phyloP scores from a whole-genome alignment of 2,113 vertebrate genomes.

The Pionites leucogaster region DNA sequence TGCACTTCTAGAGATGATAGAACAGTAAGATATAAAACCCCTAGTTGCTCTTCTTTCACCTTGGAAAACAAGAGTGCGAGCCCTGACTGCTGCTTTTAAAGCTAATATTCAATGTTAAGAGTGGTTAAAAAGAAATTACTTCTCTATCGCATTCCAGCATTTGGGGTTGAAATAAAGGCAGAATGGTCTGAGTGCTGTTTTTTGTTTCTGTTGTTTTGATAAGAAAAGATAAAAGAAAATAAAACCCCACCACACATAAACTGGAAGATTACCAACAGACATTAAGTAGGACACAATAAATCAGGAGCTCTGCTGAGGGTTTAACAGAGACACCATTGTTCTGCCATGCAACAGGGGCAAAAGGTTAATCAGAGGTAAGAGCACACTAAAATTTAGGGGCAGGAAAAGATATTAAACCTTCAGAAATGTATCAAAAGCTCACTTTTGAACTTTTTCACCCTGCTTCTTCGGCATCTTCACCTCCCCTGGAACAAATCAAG shows the following conservation, averaged over 20 bases:
- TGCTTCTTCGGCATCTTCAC: background rate
- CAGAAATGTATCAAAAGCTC: conserved; percentile 18
- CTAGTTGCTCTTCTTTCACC: background rate
- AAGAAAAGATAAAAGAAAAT: background rate
- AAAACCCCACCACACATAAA: background rate
- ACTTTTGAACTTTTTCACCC: background rate
- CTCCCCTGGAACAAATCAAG: background rate
- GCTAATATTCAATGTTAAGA: background rate
- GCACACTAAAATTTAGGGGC: background rate
- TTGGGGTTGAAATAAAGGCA: background rate
- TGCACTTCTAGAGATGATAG: background rate
- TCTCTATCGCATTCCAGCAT: background rate
- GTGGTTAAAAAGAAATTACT: background rate
- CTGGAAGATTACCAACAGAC: background rate
- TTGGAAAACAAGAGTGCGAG: background rate
- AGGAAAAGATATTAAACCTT: background rate
- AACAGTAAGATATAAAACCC: background rate
- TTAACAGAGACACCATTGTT: conserved; percentile 11
- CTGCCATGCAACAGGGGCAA: background rate
- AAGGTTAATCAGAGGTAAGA: conserved; percentile 42
- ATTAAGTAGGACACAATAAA: conserved; percentile 10
- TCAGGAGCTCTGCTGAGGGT: background rate
- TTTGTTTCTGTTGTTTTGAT: background rate
- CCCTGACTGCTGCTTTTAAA: background rate
- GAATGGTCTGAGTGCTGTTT: background rate